A percentile compares a stretch with the other conserved stretches of the same genome.
Evolutionary conservation across 2,888 invertebrate genomes (phyloP).

Genomic region (Crossocerus cetratus): DNA sequence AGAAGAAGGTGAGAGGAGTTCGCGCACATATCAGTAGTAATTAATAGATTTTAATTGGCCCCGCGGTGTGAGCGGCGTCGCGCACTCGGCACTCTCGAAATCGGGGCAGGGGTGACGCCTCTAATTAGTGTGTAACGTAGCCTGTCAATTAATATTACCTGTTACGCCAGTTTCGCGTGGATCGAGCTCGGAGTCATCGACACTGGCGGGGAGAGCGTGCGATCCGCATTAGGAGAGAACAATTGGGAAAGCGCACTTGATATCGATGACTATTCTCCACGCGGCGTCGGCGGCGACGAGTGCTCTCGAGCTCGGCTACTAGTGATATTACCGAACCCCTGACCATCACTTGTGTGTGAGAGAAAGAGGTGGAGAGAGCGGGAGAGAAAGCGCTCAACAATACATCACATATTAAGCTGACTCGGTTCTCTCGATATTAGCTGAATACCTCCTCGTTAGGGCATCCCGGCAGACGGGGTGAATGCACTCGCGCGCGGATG

Average conservation of each 20-base stretch:
- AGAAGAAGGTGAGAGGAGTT: constrained; percentile 31
- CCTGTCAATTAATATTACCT: constrained; percentile 57
- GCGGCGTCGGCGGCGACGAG: not conserved
- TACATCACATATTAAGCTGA: not conserved
- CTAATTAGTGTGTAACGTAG: constrained; percentile 56
- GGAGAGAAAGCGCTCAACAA: not conserved
- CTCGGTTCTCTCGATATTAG: not conserved
- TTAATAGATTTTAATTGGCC: constrained; percentile 52
- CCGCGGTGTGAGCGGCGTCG: constrained; percentile 26
- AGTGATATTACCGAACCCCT: not conserved
- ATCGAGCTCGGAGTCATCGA: constrained; percentile 28
- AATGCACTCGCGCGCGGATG: too few relatives aligned
- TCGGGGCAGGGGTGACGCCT: constrained; percentile 6
- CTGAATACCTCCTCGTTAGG: constrained; percentile 2
- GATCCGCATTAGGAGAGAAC: constrained; percentile 4
- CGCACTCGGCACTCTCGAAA: not conserved
- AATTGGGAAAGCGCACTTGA: not conserved
- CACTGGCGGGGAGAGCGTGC: not conserved
- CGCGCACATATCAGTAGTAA: constrained; percentile 62
- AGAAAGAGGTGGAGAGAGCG: too few relatives aligned
- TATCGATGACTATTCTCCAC: constrained; percentile 1
- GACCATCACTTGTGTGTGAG: not conserved
- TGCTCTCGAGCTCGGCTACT: not conserved
- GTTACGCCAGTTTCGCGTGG: constrained; percentile 46
- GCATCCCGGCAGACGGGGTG: too few relatives aligned